Percentiles rank a stretch among this genome's conserved stretches.
Conservation (phyloP, 2,113 vertebrate genomes). For the Sebastes schlegelii region DNA sequence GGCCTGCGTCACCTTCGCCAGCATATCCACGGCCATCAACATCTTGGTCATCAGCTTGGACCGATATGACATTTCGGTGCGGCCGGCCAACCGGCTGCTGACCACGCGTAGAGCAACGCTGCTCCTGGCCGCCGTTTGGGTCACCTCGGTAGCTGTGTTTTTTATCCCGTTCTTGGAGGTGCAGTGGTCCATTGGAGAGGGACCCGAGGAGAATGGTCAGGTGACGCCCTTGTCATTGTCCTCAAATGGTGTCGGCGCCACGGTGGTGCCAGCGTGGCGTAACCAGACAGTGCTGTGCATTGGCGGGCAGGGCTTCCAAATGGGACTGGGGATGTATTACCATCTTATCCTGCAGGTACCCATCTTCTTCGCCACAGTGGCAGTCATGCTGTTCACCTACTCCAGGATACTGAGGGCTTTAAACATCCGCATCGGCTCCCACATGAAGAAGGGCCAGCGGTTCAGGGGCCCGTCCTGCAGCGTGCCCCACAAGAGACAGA, state of each 20-base stretch:
- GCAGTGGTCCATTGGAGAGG: constrained; percentile 75
- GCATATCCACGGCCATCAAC: constrained; percentile 85
- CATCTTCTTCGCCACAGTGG: constrained; percentile 84
- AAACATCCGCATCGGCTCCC: constrained; percentile 87
- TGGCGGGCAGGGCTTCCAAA: constrained; percentile 76
- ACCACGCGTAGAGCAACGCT: constrained; percentile 79
- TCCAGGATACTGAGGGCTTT: constrained; percentile 86
- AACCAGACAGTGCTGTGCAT: constrained; percentile 85
- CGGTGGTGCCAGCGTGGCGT: constrained; percentile 63
- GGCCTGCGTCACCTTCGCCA: constrained; percentile 86
- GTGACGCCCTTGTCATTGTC: constrained; percentile 33
- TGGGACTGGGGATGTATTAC: constrained; percentile 76
- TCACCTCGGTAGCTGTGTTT: constrained; percentile 84
- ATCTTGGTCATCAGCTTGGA: constrained; percentile 87
- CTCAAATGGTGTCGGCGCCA: constrained; percentile 23
- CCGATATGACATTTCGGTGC: constrained; percentile 86
- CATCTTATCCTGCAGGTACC: constrained; percentile 88
- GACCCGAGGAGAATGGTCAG: constrained; percentile 38
- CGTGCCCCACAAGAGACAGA: constrained; percentile 58
- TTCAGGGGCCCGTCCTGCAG: constrained; percentile 36
- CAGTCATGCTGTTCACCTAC: constrained; percentile 86
- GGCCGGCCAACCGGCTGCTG: constrained; percentile 84
- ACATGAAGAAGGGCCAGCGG: constrained; percentile 80
- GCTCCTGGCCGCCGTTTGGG: constrained; percentile 83
- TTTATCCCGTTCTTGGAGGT: constrained; percentile 86